These are phyloP conservation scores for Cyanoliseus patagonus DNA, from an alignment of 2,113 vertebrate genomes.

Conservation along the genomic window DNA sequence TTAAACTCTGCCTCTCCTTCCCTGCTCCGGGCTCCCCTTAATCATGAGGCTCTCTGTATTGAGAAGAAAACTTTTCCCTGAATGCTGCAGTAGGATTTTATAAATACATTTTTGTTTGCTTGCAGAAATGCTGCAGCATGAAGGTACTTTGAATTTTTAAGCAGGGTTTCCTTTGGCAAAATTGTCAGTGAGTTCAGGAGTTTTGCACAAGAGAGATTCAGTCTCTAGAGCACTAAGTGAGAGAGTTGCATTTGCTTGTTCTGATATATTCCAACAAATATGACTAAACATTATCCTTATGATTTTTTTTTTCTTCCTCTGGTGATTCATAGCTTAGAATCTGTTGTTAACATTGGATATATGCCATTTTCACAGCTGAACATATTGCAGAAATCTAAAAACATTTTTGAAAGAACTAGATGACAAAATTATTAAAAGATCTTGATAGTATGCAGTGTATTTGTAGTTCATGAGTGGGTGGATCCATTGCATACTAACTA, in stretches of 20 bases:
- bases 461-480: conserved; percentile 19
- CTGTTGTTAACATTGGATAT: conserved; percentile 29
- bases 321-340: conserved; percentile 30
- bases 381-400: conserved; percentile 47
- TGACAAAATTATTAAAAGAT: conserved; percentile 34
- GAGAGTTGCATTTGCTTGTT: not conserved
- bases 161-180: not conserved
- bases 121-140: not conserved
- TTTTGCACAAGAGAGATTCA: not conserved
- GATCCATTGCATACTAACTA: not conserved
- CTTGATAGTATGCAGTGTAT: not conserved
- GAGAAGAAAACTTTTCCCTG: not conserved
- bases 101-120: not conserved
- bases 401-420: not conserved
- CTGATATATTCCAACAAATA: not conserved
- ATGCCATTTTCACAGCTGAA: conserved; percentile 25
- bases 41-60: not conserved
- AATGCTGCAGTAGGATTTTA: not conserved
- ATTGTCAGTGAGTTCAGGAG: not conserved
- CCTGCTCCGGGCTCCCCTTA: fast-evolving
- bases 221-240: not conserved
- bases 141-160: not conserved
- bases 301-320: not conserved
- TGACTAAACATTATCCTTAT: not conserved
- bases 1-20: not conserved